phyloP scores from a whole-genome alignment of 2,113 vertebrate species.

The Misgurnus mizolepis region DNA sequence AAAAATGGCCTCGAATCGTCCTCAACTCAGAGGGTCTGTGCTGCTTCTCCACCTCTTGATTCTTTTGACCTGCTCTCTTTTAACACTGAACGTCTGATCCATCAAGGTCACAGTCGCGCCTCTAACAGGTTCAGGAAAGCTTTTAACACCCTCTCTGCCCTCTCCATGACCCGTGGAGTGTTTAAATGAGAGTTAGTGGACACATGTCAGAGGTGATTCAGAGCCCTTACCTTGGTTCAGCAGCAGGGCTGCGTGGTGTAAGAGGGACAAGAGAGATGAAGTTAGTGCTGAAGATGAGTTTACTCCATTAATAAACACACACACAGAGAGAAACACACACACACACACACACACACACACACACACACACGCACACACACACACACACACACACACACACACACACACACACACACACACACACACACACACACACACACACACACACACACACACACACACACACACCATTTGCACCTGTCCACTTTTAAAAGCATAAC shows the following conservation, averaged over 20 bases:
- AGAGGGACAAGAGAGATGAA: slow-evolving; percentile 51
- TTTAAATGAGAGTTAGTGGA: background rate
- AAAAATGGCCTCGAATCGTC: too few relatives aligned
- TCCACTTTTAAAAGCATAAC: too few relatives aligned
- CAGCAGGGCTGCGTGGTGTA: slow-evolving; percentile 75
- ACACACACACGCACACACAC: background rate
- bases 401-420: slow-evolving; percentile 14
- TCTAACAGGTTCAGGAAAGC: background rate
- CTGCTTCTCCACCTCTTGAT: background rate
- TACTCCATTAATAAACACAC: slow-evolving; percentile 34
- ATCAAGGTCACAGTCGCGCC: background rate
- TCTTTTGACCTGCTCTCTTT: background rate
- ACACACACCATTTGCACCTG: too few relatives aligned
- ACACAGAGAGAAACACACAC: background rate
- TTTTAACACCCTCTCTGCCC: background rate
- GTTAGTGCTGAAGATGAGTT: slow-evolving; percentile 45
- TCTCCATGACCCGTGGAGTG: background rate
- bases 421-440: slow-evolving; percentile 11
- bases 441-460: slow-evolving; percentile 8
- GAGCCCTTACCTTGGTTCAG: slow-evolving; percentile 84
- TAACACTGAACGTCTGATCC: background rate
- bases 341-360: background rate
- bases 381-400: background rate
- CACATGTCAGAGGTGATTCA: slow-evolving; percentile 2
- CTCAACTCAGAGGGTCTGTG: background rate